Evolutionary conservation across 2,888 invertebrate species (phyloP).

Genomic region (Synergus gifuensis): DNA sequence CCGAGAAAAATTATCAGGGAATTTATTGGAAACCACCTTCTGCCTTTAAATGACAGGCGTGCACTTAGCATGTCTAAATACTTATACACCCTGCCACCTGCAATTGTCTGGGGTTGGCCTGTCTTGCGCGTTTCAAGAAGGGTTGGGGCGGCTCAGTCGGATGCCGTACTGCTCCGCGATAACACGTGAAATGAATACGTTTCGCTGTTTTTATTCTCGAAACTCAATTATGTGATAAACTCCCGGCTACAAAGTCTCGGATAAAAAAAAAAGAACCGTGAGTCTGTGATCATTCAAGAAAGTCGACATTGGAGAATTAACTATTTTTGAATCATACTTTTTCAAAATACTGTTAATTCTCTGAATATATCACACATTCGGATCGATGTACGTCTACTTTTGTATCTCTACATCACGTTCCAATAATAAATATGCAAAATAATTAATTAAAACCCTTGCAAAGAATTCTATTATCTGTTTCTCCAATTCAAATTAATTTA

Average conservation of each 20-base stretch:
- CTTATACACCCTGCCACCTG: neutral
- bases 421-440: neutral
- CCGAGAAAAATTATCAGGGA: neutral
- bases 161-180: conserved; percentile 54
- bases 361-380: neutral
- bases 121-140: conserved; percentile 57
- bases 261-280: neutral
- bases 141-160: conserved; percentile 52
- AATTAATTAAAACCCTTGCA: neutral
- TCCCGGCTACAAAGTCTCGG: conserved; percentile 15
- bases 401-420: neutral
- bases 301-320: neutral
- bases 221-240: conserved; percentile 47
- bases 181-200: conserved; percentile 48
- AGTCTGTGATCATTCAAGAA: neutral
- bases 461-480: neutral
- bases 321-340: neutral
- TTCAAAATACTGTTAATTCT: neutral
- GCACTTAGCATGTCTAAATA: neutral
- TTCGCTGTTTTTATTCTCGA: conserved; percentile 39
- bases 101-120: conserved; percentile 45
- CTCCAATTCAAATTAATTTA: neutral
- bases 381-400: neutral
- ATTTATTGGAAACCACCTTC: conserved; percentile 1
- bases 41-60: conserved; percentile 3